phyloP scores from a whole-genome alignment of 1,140 invertebrate genomes.

The Homalodisca vitripennis region DNA sequence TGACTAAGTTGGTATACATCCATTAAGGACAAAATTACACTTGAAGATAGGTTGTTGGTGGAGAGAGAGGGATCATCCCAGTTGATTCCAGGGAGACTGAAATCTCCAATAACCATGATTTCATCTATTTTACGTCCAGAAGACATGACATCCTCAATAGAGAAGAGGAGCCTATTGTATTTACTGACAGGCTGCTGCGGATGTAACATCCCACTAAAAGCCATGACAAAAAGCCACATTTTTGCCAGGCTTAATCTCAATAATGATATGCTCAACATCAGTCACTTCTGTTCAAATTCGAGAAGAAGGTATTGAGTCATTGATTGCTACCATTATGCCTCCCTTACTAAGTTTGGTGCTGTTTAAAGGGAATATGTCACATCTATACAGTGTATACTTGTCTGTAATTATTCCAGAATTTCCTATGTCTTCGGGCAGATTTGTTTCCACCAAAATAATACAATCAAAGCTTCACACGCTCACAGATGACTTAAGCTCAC shows the following conservation, averaged over 20 bases:
- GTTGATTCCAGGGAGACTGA: neutral
- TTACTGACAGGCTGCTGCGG: neutral
- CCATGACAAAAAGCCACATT: neutral
- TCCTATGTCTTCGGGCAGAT: neutral
- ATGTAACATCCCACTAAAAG: neutral
- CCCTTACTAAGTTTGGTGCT: neutral
- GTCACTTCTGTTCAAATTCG: neutral
- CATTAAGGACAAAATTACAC: neutral
- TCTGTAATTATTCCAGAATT: neutral
- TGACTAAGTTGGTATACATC: neutral
- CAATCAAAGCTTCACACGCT: neutral
- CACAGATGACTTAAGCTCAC: neutral
- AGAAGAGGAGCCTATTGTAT: neutral
- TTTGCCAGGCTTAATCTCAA: neutral
- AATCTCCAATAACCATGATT: neutral
- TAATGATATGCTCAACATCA: neutral
- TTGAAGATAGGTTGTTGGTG: neutral
- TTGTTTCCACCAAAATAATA: neutral
- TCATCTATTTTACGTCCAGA: neutral
- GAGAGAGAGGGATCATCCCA: neutral
- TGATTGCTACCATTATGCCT: neutral
- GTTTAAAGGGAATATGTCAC: neutral
- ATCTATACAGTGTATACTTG: neutral
- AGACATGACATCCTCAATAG: neutral
- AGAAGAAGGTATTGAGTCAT: neutral